These are phyloP conservation scores for Hoplodrina ambigua DNA, from an alignment of 2,888 invertebrate species.

Conservation along the genomic window DNA sequence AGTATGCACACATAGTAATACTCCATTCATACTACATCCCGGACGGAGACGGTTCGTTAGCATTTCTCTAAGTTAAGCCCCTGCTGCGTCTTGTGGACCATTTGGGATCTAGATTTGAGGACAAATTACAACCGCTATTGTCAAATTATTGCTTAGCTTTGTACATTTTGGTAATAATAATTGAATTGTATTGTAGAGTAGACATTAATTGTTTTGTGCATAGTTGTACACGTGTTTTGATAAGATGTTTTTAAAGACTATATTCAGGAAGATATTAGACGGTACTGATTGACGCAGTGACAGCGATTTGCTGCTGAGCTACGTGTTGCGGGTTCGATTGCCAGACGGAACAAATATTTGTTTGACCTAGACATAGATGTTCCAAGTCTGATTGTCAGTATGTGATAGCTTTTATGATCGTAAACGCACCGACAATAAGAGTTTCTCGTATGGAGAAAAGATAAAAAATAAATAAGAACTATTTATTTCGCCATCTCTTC, in stretches of 20 bases:
- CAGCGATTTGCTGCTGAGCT: too few species aligned
- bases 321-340: too few species aligned
- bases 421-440: too few species aligned
- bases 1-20: neutral
- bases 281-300: too few species aligned
- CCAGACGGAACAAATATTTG: too few species aligned
- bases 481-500: too few species aligned
- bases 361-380: too few species aligned
- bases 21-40: conserved; percentile 36
- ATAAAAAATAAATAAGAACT: too few species aligned
- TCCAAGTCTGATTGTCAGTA: too few species aligned
- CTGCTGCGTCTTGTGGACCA: conserved; percentile 52
- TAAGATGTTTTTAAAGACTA: neutral
- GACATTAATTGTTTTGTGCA: neutral
- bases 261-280: neutral
- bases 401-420: too few species aligned
- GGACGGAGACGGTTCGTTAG: conserved; percentile 60
- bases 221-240: neutral
- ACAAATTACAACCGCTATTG: conserved; percentile 60
- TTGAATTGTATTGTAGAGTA: conserved; percentile 34
- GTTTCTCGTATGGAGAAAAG: too few species aligned
- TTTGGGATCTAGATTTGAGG: conserved; percentile 54
- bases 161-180: conserved; percentile 38
- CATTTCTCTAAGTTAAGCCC: conserved; percentile 60
- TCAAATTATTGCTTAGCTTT: conserved; percentile 55